Conservation (phyloP, 2,113 vertebrate genomes). For the Ptilorrhoa leucosticta region DNA sequence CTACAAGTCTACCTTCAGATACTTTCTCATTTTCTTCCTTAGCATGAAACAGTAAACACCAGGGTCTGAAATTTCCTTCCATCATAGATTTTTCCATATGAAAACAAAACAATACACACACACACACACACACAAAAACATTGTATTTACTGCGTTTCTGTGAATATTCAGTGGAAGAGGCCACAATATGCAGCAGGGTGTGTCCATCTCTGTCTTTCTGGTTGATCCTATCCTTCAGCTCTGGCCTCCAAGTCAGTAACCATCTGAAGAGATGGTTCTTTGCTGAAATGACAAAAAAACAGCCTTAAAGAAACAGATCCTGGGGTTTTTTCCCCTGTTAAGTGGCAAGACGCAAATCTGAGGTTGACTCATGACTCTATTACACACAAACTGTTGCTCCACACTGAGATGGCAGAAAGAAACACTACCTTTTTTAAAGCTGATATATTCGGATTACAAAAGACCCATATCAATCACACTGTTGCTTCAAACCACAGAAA, state of each 20-base stretch:
- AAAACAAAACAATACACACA: background rate
- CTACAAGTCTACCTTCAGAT: background rate
- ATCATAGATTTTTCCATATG: background rate
- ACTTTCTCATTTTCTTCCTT: background rate
- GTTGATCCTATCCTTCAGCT: constrained; percentile 70
- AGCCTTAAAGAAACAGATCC: background rate
- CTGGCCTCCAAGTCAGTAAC: constrained; percentile 62
- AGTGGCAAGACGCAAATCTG: background rate
- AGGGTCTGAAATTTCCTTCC: background rate
- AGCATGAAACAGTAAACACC: background rate
- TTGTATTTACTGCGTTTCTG: constrained; percentile 56
- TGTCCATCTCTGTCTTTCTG: constrained; percentile 68
- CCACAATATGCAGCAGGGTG: constrained; percentile 72
- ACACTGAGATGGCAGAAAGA: background rate
- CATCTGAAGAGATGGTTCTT: constrained; percentile 72
- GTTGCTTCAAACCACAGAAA: background rate
- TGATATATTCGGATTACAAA: background rate
- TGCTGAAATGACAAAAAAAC: constrained; percentile 47
- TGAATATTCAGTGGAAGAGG: constrained; percentile 59
- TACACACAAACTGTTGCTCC: background rate
- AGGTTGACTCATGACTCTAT: background rate
- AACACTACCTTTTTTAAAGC: background rate
- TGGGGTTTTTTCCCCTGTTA: rapidly evolving
- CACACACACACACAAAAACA: too few relatives aligned
- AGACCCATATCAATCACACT: background rate